Evolutionary conservation across 2,888 invertebrate genomes (phyloP).

Genomic region (Nemotelus pantherinus): DNA sequence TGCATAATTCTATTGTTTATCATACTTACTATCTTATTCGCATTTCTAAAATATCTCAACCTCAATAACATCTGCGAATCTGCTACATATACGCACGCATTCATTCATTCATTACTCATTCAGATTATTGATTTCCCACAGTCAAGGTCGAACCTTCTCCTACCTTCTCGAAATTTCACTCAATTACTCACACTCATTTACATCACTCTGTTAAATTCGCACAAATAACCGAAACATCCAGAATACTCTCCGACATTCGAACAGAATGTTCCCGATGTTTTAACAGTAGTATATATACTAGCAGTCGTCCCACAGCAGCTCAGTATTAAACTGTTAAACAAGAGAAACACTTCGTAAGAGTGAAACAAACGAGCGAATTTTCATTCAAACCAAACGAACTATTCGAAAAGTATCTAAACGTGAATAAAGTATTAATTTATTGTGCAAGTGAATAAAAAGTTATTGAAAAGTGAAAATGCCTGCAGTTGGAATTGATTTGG

Average conservation of each 20-base stretch:
- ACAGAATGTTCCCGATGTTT: constrained; percentile 24
- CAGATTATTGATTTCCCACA: too few species aligned
- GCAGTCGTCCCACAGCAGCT: constrained; percentile 13
- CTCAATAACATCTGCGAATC: too few species aligned
- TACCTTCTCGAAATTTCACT: not conserved
- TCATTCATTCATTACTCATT: too few species aligned
- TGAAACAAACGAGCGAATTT: constrained; percentile 31
- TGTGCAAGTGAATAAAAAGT: constrained; percentile 3
- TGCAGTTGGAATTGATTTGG: constrained; percentile 83
- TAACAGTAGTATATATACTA: constrained; percentile 37
- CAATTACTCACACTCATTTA: not conserved
- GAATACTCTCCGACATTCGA: constrained; percentile 8
- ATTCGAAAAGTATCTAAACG: not conserved
- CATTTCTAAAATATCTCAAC: too few species aligned
- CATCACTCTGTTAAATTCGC: not conserved
- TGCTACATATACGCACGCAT: too few species aligned
- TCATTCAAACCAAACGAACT: not conserved
- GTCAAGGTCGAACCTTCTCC: too few species aligned
- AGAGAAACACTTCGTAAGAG: constrained; percentile 23
- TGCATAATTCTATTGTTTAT: too few species aligned
- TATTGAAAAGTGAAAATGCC: constrained; percentile 58
- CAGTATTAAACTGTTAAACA: constrained; percentile 38
- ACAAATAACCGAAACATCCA: not conserved
- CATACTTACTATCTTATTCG: too few species aligned
- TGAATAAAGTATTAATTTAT: not conserved